Conservation (phyloP, 53 echinoderm and acorn worm species). For the Paracentrotus lividus region DNA sequence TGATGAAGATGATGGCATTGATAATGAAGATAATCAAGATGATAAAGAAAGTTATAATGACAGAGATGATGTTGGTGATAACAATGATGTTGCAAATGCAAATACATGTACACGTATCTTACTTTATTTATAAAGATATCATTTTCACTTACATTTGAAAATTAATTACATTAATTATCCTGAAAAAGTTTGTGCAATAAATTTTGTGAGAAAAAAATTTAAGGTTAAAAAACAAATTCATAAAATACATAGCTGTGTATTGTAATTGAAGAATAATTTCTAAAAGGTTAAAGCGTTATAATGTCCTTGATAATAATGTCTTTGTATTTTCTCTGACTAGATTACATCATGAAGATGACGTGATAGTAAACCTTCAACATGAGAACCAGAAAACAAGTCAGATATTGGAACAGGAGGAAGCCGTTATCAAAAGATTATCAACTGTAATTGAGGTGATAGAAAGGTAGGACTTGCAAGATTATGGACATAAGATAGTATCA, state of each 20-base stretch:
- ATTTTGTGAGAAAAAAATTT: too few species aligned
- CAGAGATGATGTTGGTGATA: conserved; percentile 27
- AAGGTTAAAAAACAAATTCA: too few species aligned
- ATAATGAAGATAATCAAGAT: conserved; percentile 46
- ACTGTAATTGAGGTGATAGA: conserved; percentile 84
- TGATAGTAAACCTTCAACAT: conserved; percentile 92
- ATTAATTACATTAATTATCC: too few species aligned
- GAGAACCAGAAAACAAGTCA: conserved; percentile 84
- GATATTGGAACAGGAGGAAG: conserved; percentile 83
- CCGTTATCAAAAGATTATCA: conserved; percentile 79
- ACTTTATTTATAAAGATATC: too few species aligned
- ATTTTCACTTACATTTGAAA: too few species aligned
- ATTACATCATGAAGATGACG: conserved; percentile 93
- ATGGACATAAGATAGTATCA: too few species aligned
- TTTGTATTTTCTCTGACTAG: conserved; percentile 55
- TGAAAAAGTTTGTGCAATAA: too few species aligned
- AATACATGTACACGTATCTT: too few species aligned
- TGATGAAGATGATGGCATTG: conserved; percentile 48
- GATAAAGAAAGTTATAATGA: conserved; percentile 35
- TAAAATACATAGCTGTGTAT: too few species aligned
- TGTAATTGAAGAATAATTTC: too few species aligned
- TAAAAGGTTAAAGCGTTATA: too few species aligned
- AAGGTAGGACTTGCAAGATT: conserved; percentile 74
- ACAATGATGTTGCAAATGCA: background rate
- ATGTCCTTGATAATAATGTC: too few species aligned